Evolutionary conservation across 2,113 vertebrate genomes (phyloP).

Genomic region (Crotophaga sulcirostris): DNA sequence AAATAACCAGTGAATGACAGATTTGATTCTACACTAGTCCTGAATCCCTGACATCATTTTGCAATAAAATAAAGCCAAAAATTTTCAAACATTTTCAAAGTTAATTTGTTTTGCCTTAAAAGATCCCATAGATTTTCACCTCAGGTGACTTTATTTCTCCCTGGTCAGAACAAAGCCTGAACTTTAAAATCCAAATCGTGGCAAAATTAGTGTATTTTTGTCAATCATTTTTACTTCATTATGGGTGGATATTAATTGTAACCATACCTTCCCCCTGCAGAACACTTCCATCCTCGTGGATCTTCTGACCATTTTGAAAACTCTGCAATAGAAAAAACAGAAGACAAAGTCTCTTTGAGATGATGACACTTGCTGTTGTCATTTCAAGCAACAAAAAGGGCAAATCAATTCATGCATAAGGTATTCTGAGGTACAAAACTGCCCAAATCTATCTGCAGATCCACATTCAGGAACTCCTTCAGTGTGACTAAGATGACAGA

Average conservation of each 20-base stretch:
- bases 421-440: background rate
- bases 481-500: background rate
- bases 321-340: background rate
- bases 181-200: background rate
- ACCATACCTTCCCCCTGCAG: background rate
- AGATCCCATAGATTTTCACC: background rate
- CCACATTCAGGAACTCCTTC: background rate
- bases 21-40: background rate
- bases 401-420: background rate
- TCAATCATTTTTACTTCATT: background rate
- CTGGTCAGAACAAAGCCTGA: background rate
- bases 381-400: background rate
- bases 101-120: background rate
- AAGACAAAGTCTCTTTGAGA: background rate
- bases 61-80: background rate
- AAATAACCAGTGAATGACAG: background rate
- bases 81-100: background rate
- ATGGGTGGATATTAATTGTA: slow-evolving; percentile 4
- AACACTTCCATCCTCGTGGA: background rate
- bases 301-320: background rate
- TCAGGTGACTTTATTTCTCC: background rate
- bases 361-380: background rate
- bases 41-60: background rate
- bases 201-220: background rate
- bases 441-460: background rate